Base-by-base conservation (phyloP, 1,140 invertebrate genomes). In the Drosophila quadrilineata region DNA sequence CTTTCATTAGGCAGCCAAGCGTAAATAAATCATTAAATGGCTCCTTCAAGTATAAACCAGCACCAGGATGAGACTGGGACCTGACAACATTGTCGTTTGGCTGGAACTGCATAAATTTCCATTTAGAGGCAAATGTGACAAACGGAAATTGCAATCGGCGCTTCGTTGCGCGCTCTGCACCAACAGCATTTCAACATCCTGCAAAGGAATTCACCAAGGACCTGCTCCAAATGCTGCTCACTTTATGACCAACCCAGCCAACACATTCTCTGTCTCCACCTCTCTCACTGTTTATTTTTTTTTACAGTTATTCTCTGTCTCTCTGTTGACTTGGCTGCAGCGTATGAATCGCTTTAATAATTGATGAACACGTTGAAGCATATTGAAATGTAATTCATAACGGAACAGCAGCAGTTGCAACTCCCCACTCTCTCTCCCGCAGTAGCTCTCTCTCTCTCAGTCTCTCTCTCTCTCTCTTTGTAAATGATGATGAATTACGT, bases 381-480 rank as follows among this genome's bases (percentile, higher is more conserved):
- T 77, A 84, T 84, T 84, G 79, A 84, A 84, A 84, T 84, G 65
- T 84, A 77, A 84, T 84, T 84, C 77, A 84, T 77, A 84, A 84
- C 77, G 52, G 21, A 79, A 48, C 49, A 84, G 69, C 41, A 52
- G 21, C 28, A 31, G 29, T 14, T 22, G 19, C 46, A n/a, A n/a
- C n/a, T n/a, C n/a, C n/a, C n/a, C n/a, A n/a, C n/a, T n/a, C n/a
- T n/a, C n/a, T n/a, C n/a, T n/a, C 31, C 9, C 28, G 8, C 28
- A 2, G 5, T 29, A 2, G 2, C 1, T 29, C 6, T 28, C 6
- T 28, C 6, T 28, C 2, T 28, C 26, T 28, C n/a, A 12, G 31
- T 33, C 17, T 41, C 17, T 19, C 12, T 14, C 33, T 35, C 33
- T 41, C 9, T 41, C 17, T 41, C 9, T n/a, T 41, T 10, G 19